Evolutionary conservation across 35 echinoderm and acorn worm species (phyloP).

Genomic region (Eucidaris tribuloides): DNA sequence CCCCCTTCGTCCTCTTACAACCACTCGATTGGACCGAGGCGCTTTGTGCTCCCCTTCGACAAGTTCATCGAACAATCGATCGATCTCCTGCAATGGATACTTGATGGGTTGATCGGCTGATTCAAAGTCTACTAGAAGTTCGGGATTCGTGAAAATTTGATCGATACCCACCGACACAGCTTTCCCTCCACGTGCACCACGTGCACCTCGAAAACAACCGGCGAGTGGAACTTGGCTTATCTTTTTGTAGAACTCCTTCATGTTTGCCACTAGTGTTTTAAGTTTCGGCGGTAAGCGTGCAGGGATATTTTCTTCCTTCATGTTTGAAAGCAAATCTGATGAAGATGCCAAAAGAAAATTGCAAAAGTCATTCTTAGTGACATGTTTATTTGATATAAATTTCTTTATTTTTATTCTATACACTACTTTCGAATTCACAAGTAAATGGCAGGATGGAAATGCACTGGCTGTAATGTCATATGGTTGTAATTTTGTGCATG

Average conservation of each 20-base stretch:
- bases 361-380: too few relatives aligned
- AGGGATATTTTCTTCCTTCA: not conserved
- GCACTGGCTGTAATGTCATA: too few relatives aligned
- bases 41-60: not conserved
- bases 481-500: too few relatives aligned
- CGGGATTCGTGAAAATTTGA: slow-evolving; percentile 29
- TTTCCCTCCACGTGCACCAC: not conserved
- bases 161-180: slow-evolving; percentile 1
- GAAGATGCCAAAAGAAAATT: too few relatives aligned
- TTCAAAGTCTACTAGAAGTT: slow-evolving; percentile 17
- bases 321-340: not conserved
- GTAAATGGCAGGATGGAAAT: too few relatives aligned
- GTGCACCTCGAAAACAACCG: slow-evolving; percentile 24
- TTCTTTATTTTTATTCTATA: too few relatives aligned
- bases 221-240: slow-evolving; percentile 26
- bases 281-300: not conserved
- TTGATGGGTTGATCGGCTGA: slow-evolving; percentile 23
- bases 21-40: not conserved
- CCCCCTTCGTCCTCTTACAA: slow-evolving; percentile 27
- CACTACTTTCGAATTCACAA: too few relatives aligned
- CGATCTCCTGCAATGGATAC: not conserved
- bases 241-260: not conserved
- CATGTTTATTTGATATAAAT: too few relatives aligned
- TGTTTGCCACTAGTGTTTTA: not conserved
- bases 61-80: slow-evolving; percentile 12